Percentiles rank a stretch among this genome's conserved stretches.
phyloP scores from a whole-genome alignment of 2,113 vertebrate genomes.

The Dasyurus viverrinus region DNA sequence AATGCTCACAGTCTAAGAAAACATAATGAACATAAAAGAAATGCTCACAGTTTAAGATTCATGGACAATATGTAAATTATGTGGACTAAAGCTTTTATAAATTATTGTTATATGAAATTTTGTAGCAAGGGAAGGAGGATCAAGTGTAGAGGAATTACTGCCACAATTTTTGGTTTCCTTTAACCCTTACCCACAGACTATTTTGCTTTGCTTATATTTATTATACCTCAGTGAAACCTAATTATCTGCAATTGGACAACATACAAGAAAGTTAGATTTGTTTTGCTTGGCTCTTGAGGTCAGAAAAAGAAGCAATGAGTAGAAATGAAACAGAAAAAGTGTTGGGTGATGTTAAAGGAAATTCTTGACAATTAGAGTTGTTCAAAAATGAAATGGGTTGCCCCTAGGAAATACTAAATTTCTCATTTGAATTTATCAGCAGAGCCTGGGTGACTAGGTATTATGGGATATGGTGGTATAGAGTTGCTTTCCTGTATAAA shows the following conservation, averaged over 20 bases:
- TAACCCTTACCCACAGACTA: neutral
- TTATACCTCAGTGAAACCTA: neutral
- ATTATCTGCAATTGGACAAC: neutral
- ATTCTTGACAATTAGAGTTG: neutral
- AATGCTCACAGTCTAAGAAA: slow-evolving; percentile 31
- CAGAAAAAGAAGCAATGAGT: neutral
- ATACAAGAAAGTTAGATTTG: neutral
- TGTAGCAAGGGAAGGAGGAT: neutral
- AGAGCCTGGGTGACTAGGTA: neutral
- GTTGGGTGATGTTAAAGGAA: neutral
- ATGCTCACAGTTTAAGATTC: slow-evolving; percentile 30
- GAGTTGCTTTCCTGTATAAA: neutral
- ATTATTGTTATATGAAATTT: neutral
- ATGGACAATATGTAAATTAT: neutral
- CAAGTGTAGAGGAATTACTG: neutral
- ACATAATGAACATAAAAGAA: slow-evolving; percentile 7
- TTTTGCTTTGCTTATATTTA: neutral
- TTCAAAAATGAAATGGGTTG: neutral
- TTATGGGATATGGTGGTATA: neutral
- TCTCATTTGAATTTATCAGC: neutral
- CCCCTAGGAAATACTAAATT: neutral
- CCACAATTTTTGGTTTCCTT: neutral
- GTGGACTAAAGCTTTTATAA: neutral
- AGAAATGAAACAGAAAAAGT: neutral
- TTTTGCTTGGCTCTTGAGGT: neutral